Evolutionary conservation across 2,888 invertebrate genomes (phyloP).

Genomic region (Tinea trinotella): DNA sequence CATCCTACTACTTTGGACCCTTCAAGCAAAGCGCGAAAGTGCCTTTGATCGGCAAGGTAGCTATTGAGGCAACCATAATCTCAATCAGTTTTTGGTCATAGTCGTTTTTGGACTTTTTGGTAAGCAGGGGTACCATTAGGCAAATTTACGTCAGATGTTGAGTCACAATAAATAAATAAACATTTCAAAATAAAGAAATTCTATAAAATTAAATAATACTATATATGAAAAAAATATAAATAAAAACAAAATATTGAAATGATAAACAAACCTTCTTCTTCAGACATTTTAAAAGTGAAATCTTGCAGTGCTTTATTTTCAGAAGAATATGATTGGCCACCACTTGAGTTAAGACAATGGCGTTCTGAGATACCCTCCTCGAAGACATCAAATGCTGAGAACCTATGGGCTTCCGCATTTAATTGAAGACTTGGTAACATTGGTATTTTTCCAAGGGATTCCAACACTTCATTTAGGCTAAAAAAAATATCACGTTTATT

Average conservation of each 20-base stretch:
- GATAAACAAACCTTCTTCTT: constrained; percentile 58
- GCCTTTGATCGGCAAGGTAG: too few species aligned
- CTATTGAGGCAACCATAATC: too few species aligned
- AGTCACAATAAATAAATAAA: too few species aligned
- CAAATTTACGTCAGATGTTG: too few species aligned
- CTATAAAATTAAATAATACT: too few species aligned
- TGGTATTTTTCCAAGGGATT: constrained; percentile 85
- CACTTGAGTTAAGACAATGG: constrained; percentile 48
- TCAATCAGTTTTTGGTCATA: too few species aligned
- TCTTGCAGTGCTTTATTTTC: constrained; percentile 50
- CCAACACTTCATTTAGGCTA: constrained; percentile 82
- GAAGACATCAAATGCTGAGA: constrained; percentile 75
- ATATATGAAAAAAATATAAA: constrained; percentile 9
- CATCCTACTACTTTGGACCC: too few species aligned
- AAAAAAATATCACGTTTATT: constrained; percentile 31
- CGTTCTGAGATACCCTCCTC: constrained; percentile 66
- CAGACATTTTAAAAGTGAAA: constrained; percentile 58
- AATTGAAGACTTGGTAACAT: constrained; percentile 82
- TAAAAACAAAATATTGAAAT: constrained; percentile 19
- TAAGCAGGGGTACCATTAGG: too few species aligned
- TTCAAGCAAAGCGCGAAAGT: too few species aligned
- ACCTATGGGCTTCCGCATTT: constrained; percentile 74
- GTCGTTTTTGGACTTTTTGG: too few species aligned
- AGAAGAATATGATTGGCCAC: constrained; percentile 47
- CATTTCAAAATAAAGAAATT: too few species aligned